phyloP scores from a whole-genome alignment of 1,140 invertebrate species.

The Vanessa atalanta region DNA sequence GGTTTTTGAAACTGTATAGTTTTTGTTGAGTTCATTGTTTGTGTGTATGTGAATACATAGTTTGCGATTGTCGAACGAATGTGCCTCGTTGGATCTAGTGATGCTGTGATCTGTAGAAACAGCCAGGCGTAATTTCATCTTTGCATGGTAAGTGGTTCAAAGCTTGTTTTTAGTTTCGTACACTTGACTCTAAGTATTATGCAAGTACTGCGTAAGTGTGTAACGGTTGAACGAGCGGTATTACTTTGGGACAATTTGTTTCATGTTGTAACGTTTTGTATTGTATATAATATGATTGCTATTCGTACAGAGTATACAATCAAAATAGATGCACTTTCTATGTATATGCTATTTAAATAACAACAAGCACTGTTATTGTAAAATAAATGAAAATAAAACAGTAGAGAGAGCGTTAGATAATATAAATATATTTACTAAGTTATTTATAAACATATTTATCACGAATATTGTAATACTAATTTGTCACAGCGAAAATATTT shows the following conservation, averaged over 20 bases:
- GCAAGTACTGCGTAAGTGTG: slow-evolving; percentile 31
- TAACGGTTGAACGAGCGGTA: slow-evolving; percentile 31
- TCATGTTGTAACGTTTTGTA: not conserved
- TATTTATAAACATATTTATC: too few species aligned
- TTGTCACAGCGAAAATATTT: not conserved
- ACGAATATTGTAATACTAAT: too few species aligned
- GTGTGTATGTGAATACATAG: slow-evolving; percentile 52
- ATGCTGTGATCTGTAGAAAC: slow-evolving; percentile 56
- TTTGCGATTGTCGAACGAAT: slow-evolving; percentile 49
- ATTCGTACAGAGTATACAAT: not conserved
- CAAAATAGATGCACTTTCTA: not conserved
- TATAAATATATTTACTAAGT: too few species aligned
- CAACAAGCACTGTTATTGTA: not conserved
- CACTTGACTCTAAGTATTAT: slow-evolving; percentile 37
- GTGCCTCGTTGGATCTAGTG: slow-evolving; percentile 47
- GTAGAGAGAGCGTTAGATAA: too few species aligned
- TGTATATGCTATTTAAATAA: not conserved
- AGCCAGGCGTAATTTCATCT: slow-evolving; percentile 42
- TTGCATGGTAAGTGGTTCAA: slow-evolving; percentile 58
- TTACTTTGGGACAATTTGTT: slow-evolving; percentile 18
- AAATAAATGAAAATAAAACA: not conserved
- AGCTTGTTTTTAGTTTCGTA: slow-evolving; percentile 22
- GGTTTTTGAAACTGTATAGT: slow-evolving; percentile 66
- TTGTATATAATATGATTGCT: not conserved
- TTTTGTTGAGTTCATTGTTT: slow-evolving; percentile 61